Evolutionary conservation across 2,888 invertebrate species (phyloP), one percentile per base, ranked within the genome.

Genomic region (Leptinotarsa tumamoca): DNA sequence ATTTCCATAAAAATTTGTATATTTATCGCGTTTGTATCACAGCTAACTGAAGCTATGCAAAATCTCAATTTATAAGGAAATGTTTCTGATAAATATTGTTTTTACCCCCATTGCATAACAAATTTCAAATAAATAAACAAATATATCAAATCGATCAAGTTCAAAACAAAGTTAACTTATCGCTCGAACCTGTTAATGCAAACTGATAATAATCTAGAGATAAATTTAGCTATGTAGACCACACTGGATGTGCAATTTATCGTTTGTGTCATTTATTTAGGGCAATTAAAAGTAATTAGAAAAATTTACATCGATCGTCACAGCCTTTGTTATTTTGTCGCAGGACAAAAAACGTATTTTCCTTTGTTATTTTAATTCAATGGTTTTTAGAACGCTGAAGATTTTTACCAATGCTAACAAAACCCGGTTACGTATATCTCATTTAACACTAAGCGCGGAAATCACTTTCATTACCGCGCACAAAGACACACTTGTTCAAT

Each of bases 231-330:
- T n/a, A 63, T 33, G n/a, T 63, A 33, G 63, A 63, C 7, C n/a
- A n/a, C 13, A 43, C 43, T 33, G n/a, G 15, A 17, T 5, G 21
- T 58, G 21, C 43, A 17, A 63, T 63, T 63, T 43, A 63, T 23
- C 10, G n/a, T 63, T n/a, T 23, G 58, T 58, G 4, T 58, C 23
- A 23, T 21, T 23, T 13, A n/a, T 17, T 63, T n/a, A 43, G 43
- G n/a, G 10, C 17, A 63, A 63, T 63, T 63, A 63, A 63, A 4
- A 63, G 33, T 33, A 63, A 43, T 63, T 33, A 63, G 58, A 63
- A 63, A 63, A 33, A 58, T 58, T 58, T 58, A 21, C 58, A 58
- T 58, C 58, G 18, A 58, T 18, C 18, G 7, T 33, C 43, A 63
- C 23, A 58, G 63, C 43, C 43, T 63, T 63, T 63, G 63, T 63